Conservation (phyloP, 2,797 vertebrate genomes). For the Rhodeus uyekii region DNA sequence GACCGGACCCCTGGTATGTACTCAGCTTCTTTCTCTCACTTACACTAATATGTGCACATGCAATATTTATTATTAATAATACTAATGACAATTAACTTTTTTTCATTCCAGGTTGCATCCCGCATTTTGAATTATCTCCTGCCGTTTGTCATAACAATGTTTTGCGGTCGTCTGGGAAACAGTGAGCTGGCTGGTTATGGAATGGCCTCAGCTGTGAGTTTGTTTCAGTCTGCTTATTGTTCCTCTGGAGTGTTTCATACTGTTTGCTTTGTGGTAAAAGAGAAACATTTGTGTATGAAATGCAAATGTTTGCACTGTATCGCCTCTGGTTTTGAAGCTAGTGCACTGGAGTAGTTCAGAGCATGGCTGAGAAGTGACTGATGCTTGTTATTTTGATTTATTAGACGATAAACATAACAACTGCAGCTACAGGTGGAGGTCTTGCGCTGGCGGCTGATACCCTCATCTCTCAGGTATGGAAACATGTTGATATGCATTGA, state of each 20-base stretch:
- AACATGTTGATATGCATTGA: not conserved
- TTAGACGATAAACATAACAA: slow-evolving; percentile 87
- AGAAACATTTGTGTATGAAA: not conserved
- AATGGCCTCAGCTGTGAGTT: slow-evolving; percentile 75
- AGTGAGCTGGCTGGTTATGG: slow-evolving; percentile 75
- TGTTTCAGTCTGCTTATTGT: slow-evolving; percentile 27
- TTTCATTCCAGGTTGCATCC: slow-evolving; percentile 68
- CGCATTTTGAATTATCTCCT: slow-evolving; percentile 72
- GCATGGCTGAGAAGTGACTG: slow-evolving; percentile 19
- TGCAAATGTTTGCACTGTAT: not conserved
- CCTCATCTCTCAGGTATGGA: slow-evolving; percentile 83
- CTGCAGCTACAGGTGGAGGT: slow-evolving; percentile 82
- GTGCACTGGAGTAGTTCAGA: slow-evolving; percentile 9
- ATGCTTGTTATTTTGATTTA: slow-evolving; percentile 30
- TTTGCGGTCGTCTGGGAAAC: slow-evolving; percentile 78
- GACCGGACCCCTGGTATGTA: slow-evolving; percentile 77
- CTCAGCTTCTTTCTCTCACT: not conserved
- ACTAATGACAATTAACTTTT: slow-evolving; percentile 10
- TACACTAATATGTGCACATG: not conserved
- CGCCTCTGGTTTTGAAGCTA: not conserved
- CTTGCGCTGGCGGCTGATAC: slow-evolving; percentile 87
- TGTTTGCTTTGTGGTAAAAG: not conserved
- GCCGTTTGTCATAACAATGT: slow-evolving; percentile 76
- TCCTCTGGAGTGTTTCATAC: not conserved
- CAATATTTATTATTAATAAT: too few species aligned